phyloP scores from a whole-genome alignment of 1,140 invertebrate genomes.

The Calycopis cecrops region DNA sequence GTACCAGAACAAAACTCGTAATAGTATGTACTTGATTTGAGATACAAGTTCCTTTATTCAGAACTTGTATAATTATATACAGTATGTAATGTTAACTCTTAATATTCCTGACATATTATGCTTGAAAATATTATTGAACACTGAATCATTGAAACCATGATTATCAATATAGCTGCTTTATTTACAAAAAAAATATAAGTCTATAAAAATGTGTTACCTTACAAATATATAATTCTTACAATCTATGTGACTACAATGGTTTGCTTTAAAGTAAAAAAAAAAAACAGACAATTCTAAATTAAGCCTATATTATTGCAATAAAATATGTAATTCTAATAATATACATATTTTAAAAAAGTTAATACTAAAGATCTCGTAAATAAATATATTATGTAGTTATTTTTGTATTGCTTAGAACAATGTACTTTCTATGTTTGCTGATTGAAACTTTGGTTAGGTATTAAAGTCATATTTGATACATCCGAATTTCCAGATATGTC shows the following conservation, averaged over 20 bases:
- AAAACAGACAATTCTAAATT: not conserved
- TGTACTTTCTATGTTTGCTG: conserved; percentile 4
- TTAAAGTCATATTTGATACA: conserved; percentile 6
- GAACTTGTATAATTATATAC: no score
- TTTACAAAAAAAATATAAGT: not conserved
- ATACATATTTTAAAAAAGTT: not conserved
- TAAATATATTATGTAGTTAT: not conserved
- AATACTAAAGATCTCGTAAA: not conserved
- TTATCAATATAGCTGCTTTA: conserved; percentile 1
- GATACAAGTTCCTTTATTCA: no score
- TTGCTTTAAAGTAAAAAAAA: not conserved
- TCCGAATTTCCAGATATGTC: not conserved
- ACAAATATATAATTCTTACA: not conserved
- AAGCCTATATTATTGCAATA: not conserved
- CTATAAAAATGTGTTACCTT: not conserved
- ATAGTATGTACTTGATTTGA: no score
- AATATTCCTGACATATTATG: no score
- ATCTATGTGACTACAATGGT: not conserved
- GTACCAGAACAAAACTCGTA: no score
- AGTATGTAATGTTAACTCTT: not conserved
- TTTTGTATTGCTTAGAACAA: not conserved
- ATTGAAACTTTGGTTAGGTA: conserved; percentile 27
- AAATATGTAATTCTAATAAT: no score
- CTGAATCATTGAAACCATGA: no score
- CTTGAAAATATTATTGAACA: not conserved